Conservation (phyloP, 2,888 invertebrate species). For the Ceraclea dissimilis region DNA sequence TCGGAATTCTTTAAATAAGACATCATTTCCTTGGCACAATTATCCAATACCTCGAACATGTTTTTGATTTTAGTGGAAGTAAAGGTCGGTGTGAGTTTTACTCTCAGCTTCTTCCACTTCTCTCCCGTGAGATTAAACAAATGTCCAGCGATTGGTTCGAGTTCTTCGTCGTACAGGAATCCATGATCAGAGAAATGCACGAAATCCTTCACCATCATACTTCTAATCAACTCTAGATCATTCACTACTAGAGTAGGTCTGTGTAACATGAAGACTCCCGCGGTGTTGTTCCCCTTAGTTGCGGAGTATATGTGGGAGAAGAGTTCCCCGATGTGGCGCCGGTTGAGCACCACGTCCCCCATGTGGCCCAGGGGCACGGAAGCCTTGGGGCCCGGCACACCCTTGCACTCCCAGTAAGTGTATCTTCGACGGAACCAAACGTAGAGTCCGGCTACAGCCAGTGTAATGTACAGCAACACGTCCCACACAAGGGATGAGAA, state of each 20-base stretch:
- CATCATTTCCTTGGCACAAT: constrained; percentile 30
- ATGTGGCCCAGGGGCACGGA: not conserved
- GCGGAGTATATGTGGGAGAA: constrained; percentile 5
- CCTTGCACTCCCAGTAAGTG: constrained; percentile 3
- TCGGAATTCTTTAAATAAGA: constrained; percentile 28
- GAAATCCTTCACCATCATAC: constrained; percentile 35
- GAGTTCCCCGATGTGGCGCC: not conserved
- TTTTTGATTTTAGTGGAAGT: constrained; percentile 43
- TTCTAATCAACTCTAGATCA: constrained; percentile 32
- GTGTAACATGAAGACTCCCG: not conserved
- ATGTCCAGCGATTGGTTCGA: constrained; percentile 34
- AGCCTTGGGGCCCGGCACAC: not conserved
- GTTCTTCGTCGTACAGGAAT: constrained; percentile 30
- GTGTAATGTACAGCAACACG: not conserved
- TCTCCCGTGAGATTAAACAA: constrained; percentile 34
- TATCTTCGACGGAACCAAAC: not conserved
- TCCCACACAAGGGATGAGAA: too few species aligned
- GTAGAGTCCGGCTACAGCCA: too few species aligned
- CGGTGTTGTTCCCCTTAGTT: constrained; percentile 34
- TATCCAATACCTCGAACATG: constrained; percentile 36
- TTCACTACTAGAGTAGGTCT: constrained; percentile 22
- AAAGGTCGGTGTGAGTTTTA: constrained; percentile 41
- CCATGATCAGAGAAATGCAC: constrained; percentile 34
- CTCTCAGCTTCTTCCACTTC: constrained; percentile 40
- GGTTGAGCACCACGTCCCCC: not conserved